Evolutionary conservation across 2,113 vertebrate genomes (phyloP), one percentile per base, ranked within the genome.

Genomic region (Semicossyphus pulcher): DNA sequence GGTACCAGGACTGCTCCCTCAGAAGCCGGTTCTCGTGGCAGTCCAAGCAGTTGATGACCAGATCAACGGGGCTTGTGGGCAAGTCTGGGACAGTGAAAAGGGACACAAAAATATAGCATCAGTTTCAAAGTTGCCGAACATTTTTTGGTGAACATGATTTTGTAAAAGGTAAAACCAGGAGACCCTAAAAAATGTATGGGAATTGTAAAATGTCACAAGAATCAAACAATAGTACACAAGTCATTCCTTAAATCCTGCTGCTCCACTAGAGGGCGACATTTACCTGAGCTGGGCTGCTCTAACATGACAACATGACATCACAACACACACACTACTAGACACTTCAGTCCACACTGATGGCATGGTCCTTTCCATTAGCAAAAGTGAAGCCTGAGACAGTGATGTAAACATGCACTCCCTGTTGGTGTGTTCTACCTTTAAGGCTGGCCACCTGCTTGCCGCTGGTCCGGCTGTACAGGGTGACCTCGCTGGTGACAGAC

Each of bases 1-100:
- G 94, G 92, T 97, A 98, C 96, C 97, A 99, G 0, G 95, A 94
- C 85, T 98, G 96, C 69, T 97, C 96, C 31, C 94, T 87, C 87
- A 97, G 86, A 44, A 96, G 95, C 62, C 93, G 94, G 16, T 96
- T 97, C 70, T 98, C 96, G 0, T 97, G 95, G 72, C 95, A 96
- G 92, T 97, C 95, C 85, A 99, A 91, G 85, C 97, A 98, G 93
- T 97, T 97, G 87, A 98, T 97, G 73, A 97, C 95, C 14, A 98
- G 91, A 88, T 99, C 97, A 7, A 98, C 96, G 0, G 96, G 96
- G 51, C 94, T 96, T 9, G 88, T 86, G 1, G 97, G 96, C 36
- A 98, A 93, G 84, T 97, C 97, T 99, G 91, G 0, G 10, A 49
- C 18, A 77, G 1, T 81, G 80, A 34, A 39, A 20, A n/a, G 10